These are phyloP conservation scores for Psammodynastes pulverulentus DNA, from an alignment of 2,113 vertebrate species.

Conservation along the genomic window DNA sequence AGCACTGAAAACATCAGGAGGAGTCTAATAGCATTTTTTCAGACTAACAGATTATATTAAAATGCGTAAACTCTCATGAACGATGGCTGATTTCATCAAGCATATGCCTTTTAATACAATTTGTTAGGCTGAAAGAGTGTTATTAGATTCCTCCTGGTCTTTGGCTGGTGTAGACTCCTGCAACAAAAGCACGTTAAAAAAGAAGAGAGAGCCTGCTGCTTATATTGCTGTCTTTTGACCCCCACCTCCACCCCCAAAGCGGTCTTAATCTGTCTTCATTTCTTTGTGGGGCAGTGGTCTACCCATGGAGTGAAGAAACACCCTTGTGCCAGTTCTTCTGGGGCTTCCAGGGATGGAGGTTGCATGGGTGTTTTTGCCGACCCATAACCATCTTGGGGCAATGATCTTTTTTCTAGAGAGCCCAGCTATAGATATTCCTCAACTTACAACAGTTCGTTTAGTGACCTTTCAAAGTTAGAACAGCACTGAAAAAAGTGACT, in stretches of 20 bases:
- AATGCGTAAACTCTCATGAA: neutral
- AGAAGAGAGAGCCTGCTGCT: neutral
- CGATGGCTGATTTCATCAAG: neutral
- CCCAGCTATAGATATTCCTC: no score
- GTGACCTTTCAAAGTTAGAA: no score
- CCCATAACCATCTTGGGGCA: neutral
- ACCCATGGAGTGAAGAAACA: neutral
- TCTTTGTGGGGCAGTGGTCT: neutral
- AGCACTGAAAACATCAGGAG: neutral
- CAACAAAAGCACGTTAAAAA: neutral
- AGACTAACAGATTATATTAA: neutral
- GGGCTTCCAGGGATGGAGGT: neutral
- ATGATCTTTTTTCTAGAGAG: neutral
- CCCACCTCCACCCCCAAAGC: no score
- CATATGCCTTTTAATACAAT: neutral
- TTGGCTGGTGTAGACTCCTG: neutral
- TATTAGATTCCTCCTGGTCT: neutral
- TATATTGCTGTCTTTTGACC: neutral
- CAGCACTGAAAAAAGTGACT: no score
- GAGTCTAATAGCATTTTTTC: neutral
- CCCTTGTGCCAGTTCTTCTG: neutral
- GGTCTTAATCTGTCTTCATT: neutral
- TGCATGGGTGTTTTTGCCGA: neutral
- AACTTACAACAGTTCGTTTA: no score
- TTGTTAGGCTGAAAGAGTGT: neutral